Percentiles rank a stretch among this genome's conserved stretches.
Conservation (phyloP, 2,113 vertebrate species). For the Grus americana region DNA sequence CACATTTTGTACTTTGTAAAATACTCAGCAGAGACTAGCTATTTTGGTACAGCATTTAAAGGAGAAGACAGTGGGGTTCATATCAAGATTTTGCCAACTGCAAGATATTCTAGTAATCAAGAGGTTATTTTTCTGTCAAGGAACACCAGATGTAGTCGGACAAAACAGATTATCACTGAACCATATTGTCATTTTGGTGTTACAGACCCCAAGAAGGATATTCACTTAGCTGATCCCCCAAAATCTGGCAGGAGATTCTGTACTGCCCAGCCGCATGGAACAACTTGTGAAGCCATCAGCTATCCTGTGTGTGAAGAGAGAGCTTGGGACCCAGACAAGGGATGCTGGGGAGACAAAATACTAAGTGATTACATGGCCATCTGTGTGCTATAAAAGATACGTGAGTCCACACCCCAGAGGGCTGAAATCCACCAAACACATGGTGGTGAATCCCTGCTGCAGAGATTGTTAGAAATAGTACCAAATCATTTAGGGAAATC, state of each 20-base stretch:
- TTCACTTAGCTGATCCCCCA: fast-evolving
- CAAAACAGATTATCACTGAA: not conserved
- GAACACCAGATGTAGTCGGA: fast-evolving
- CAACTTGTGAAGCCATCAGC: not conserved
- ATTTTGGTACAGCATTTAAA: not conserved
- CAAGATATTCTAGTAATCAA: conserved; percentile 1
- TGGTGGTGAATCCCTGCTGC: not conserved
- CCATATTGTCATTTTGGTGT: not conserved
- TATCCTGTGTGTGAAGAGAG: not conserved
- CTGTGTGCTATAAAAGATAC: not conserved
- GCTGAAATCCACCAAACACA: not conserved
- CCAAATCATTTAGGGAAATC: not conserved
- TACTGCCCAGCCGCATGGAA: not conserved
- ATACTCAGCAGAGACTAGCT: not conserved
- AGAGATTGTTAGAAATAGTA: not conserved
- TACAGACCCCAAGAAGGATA: not conserved
- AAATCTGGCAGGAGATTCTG: not conserved
- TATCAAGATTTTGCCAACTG: not conserved
- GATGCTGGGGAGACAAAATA: not conserved
- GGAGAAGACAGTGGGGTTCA: not conserved
- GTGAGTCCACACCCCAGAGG: not conserved
- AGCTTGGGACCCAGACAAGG: not conserved
- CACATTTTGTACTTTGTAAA: not conserved
- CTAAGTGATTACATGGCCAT: not conserved
- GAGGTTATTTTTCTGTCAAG: not conserved